Evolutionary conservation across 2,888 invertebrate genomes (phyloP), one percentile per base, ranked within the genome.

Genomic region (Dorcus parallelipipedus): DNA sequence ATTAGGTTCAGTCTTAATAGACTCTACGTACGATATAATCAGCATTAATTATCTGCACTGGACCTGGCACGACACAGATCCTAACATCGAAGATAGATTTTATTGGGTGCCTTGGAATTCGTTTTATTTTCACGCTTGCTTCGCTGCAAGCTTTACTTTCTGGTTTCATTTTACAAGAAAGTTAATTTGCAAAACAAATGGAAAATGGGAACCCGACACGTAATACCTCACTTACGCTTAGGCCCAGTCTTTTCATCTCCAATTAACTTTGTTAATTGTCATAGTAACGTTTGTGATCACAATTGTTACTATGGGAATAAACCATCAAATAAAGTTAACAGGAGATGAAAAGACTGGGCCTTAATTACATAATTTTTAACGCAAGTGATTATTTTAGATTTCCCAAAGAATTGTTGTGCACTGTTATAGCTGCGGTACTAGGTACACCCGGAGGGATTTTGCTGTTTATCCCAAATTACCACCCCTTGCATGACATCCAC

Each of bases 71-170:
- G 87, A 87, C 70, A 88, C 88, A 0, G 87, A 88, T 73, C 86
- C 87, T 3, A 87, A 87, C 68, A 82, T 88, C 75, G 81, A 73
- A 63, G 91, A 91, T 73, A 82, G 91, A 42, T 86, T 87, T 75
- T 91, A 91, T 76, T 90, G 88, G 87, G 90, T 92, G 20, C 92
- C 92, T 0, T 91, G 89, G 88, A 91, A 88, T 71, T 90, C 90
- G 0, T 92, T 90, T 77, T 91, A 90, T 72, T 92, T 92, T 80
- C 91, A 92, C 73, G 83, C 88, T 0, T 79, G 88, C 0, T 91
- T 91, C 72, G 85, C 90, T 0, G 85, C 87, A 0, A 86, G 88
- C 63, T 88, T 91, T 71, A 84, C 82, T 10, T 86, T 85, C 71
- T 83, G 88, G 71, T 89, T 90, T 73, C 84, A 85, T 59, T 80